Conservation (phyloP, 2,113 vertebrate species). For the Elaphurus davidianus region DNA sequence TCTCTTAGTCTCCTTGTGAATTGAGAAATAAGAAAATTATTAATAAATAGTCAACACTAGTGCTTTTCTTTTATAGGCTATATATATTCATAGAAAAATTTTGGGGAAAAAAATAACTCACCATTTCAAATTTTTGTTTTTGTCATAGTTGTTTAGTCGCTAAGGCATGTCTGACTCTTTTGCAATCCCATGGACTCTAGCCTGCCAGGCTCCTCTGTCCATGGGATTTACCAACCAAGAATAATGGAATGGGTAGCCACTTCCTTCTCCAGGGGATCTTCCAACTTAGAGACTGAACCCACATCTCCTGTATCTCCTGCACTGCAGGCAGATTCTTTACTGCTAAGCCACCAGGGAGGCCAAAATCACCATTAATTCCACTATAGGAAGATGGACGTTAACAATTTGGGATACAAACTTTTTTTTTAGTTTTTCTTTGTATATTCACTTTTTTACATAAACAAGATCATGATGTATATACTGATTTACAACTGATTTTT, state of each 20-base stretch:
- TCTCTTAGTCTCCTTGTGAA: not conserved
- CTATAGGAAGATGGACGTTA: not conserved
- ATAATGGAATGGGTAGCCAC: not conserved
- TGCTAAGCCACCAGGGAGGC: not conserved
- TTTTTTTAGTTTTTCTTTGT: not conserved
- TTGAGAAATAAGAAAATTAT: not conserved
- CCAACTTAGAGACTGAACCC: not conserved
- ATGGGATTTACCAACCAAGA: not conserved
- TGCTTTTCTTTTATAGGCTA: not conserved
- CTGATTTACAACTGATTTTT: not conserved
- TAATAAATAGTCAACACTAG: not conserved
- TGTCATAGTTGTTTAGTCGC: not conserved
- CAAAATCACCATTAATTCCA: not conserved
- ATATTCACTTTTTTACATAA: not conserved
- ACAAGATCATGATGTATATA: not conserved
- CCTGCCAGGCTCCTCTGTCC: not conserved
- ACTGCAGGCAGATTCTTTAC: not conserved
- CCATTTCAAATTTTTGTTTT: not conserved
- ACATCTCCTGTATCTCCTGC: not conserved
- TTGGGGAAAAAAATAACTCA: not conserved
- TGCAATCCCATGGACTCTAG: not conserved
- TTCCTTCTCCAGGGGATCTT: not conserved
- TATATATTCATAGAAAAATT: not conserved
- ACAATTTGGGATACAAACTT: not conserved
- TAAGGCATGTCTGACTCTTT: not conserved